Percentiles rank a stretch among this genome's conserved stretches.
These are phyloP conservation scores for Noctua janthe DNA, from an alignment of 2,888 invertebrate species.

Conservation along the genomic window DNA sequence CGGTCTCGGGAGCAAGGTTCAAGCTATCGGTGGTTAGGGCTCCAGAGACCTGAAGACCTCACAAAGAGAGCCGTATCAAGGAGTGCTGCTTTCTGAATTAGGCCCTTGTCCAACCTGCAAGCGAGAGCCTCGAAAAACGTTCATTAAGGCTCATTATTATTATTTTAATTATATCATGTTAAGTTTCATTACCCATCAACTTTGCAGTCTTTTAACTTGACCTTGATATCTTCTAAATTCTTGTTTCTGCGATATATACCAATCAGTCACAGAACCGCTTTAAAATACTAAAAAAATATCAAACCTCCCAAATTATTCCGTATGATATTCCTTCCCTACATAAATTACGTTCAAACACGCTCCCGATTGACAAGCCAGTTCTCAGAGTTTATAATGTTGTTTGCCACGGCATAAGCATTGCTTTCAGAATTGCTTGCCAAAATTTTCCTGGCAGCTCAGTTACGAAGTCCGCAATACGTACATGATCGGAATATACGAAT, in stretches of 20 bases:
- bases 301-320: neutral
- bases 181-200: neutral
- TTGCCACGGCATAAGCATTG: constrained; percentile 33
- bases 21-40: too few relatives aligned
- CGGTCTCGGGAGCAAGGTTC: too few relatives aligned
- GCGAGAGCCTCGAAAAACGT: neutral
- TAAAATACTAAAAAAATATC: neutral
- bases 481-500: constrained; percentile 45
- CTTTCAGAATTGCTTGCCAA: constrained; percentile 53
- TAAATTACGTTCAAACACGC: constrained; percentile 3
- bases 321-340: constrained; percentile 12
- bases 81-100: too few relatives aligned
- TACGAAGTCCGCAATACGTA: constrained; percentile 31
- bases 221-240: neutral
- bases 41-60: too few relatives aligned
- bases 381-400: constrained; percentile 42
- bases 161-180: neutral
- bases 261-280: neutral
- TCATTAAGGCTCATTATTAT: neutral
- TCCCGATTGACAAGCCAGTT: constrained; percentile 44
- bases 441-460: constrained; percentile 50
- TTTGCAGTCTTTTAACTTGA: neutral
- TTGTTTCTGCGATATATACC: neutral
- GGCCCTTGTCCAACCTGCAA: neutral
- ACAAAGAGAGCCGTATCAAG: too few relatives aligned